Evolutionary conservation across 2,797 vertebrate species (phyloP), one percentile per base, ranked within the genome.

Genomic region (Chaetophractus vellerosus): DNA sequence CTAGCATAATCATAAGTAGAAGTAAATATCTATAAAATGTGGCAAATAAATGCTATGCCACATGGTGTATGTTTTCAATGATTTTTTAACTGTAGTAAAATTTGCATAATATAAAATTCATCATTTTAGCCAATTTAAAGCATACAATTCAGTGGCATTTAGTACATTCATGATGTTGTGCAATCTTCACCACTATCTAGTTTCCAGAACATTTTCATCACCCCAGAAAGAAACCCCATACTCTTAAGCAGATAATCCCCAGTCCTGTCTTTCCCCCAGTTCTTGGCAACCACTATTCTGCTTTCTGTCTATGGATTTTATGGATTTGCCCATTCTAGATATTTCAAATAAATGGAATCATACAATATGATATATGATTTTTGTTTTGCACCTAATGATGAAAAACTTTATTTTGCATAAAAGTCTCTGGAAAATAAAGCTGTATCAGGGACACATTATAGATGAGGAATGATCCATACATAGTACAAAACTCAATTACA

Each of bases 11-110:
- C 48, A 28, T 52, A 92, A 41, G 0, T 57, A 38, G 50, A 69
- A 78, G 18, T 66, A 36, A 55, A 1, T 80, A 48, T 71, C 48
- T 83, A 23, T 33, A 90, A 75, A 91, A 59, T 84, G 69, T 64
- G 64, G 23, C 26, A 63, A 90, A 75, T 50, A 16, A 2, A 71
- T 33, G 1, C 11, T 4, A 71, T 33, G 1, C 11, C 33, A n/a
- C 14, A 36, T 14, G 15, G 72, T 80, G 55, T 52, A 19, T 5
- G 38, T 68, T 81, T 88, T 11, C 26, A 8, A 9, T 9, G 5
- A 21, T 57, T 7, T 10, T 68, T 57, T 55, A 14, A 28, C 31
- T 50, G 15, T 19, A 52, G 4, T 81, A 63, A 81, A 83, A 76
- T 84, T 93, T 48, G 76, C 18, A 18, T 38, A 61, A 12, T 15